These are phyloP conservation scores for Drosophila tanythrix DNA, from an alignment of 2,888 invertebrate species.

Conservation along the genomic window DNA sequence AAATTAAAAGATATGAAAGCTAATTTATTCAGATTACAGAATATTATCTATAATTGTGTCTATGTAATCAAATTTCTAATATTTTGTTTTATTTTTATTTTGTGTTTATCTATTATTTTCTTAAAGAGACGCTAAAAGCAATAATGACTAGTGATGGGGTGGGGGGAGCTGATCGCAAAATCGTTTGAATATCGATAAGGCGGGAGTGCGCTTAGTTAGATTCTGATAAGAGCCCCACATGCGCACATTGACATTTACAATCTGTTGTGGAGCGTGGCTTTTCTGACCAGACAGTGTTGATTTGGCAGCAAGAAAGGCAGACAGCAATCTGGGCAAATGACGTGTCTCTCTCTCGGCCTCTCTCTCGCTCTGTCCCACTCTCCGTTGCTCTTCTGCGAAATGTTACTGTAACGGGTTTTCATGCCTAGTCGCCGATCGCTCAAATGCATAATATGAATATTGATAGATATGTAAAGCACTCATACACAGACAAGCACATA, in stretches of 20 bases:
- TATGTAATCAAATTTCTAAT: background rate
- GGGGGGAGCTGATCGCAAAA: background rate
- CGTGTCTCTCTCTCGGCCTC: slow-evolving; percentile 56
- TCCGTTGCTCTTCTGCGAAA: slow-evolving; percentile 35
- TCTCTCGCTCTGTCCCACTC: slow-evolving; percentile 13
- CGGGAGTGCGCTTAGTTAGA: slow-evolving; percentile 16
- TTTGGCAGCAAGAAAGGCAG: slow-evolving; percentile 41
- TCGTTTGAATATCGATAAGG: slow-evolving; percentile 28
- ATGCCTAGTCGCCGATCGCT: slow-evolving; percentile 36
- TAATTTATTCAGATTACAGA: background rate
- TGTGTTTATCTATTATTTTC: background rate
- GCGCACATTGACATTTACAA: slow-evolving; percentile 36
- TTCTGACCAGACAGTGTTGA: slow-evolving; percentile 50
- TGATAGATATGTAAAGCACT: slow-evolving; percentile 37
- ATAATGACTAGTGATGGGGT: slow-evolving; percentile 9
- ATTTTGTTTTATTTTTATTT: background rate
- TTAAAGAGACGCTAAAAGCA: background rate
- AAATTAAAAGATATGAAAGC: background rate
- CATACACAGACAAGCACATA: slow-evolving; percentile 17
- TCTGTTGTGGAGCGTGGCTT: slow-evolving; percentile 54
- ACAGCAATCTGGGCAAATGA: slow-evolving; percentile 40
- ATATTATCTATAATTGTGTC: background rate
- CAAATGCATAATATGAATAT: slow-evolving; percentile 54
- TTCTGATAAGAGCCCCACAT: slow-evolving; percentile 52
- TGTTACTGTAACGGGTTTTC: slow-evolving; percentile 69